phyloP scores from a whole-genome alignment of 2,113 vertebrate species.

The Hyla sarda region DNA sequence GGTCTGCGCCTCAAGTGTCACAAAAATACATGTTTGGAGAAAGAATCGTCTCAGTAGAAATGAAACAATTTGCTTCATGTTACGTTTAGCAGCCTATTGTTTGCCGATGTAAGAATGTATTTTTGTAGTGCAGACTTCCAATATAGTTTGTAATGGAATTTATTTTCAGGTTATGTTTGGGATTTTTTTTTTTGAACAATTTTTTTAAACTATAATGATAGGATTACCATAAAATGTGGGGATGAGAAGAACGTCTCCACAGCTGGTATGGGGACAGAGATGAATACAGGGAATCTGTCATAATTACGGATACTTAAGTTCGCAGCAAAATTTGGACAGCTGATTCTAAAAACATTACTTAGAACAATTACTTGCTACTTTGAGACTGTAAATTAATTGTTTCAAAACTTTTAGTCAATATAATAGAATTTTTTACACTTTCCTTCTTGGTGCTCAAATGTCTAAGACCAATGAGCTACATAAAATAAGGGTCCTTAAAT shows the following conservation, averaged over 20 bases:
- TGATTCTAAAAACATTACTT: neutral
- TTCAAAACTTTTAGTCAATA: neutral
- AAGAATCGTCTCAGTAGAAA: conserved; percentile 17
- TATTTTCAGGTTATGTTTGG: neutral
- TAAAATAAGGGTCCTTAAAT: neutral
- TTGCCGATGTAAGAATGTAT: neutral
- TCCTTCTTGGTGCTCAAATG: neutral
- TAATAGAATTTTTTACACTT: neutral
- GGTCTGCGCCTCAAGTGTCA: conserved; percentile 20
- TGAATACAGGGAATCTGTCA: neutral
- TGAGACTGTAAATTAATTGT: neutral
- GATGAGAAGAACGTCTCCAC: neutral
- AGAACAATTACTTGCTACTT: neutral
- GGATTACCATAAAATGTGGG: neutral
- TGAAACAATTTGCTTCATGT: conserved; percentile 3
- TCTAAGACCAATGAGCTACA: too few relatives aligned
- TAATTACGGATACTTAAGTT: too few relatives aligned
- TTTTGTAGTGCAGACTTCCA: neutral
- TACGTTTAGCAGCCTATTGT: neutral
- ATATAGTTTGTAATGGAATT: neutral
- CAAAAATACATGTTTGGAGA: conserved; percentile 30
- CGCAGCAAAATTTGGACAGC: neutral
- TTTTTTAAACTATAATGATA: neutral
- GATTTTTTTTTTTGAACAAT: conserved; percentile 1
- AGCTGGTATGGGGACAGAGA: neutral